phyloP scores from a whole-genome alignment of 2,888 invertebrate genomes.

The Rhorus exstirpatorius region DNA sequence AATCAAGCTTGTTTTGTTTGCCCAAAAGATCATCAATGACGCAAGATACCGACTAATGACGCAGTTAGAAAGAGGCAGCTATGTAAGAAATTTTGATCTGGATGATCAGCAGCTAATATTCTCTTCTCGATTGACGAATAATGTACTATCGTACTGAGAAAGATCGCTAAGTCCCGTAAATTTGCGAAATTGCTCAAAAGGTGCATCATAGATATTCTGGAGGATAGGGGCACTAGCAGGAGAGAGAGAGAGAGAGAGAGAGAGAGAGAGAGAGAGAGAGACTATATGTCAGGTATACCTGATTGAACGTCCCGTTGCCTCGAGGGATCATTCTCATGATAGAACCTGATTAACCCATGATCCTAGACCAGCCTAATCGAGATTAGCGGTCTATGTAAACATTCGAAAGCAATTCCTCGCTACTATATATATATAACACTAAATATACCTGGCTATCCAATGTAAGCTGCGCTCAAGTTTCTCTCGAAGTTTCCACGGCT shows the following conservation, averaged over 20 bases:
- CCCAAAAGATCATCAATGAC: neutral
- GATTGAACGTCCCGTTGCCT: conserved; percentile 34
- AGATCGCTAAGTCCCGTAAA: conserved; percentile 2
- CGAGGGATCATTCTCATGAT: conserved; percentile 54
- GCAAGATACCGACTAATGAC: too few species aligned
- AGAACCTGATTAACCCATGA: conserved; percentile 51
- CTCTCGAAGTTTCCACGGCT: conserved; percentile 21
- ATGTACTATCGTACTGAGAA: neutral
- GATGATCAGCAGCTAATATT: neutral
- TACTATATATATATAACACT: neutral
- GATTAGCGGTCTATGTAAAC: conserved; percentile 53
- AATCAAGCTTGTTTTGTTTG: neutral
- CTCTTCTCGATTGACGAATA: neutral
- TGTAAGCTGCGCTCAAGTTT: conserved; percentile 34
- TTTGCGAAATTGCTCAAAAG: conserved; percentile 18
- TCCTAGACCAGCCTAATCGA: conserved; percentile 53
- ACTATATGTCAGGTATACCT: conserved; percentile 27
- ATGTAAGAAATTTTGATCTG: neutral
- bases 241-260: neutral
- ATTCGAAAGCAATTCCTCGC: conserved; percentile 45
- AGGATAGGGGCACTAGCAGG: neutral
- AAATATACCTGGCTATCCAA: neutral
- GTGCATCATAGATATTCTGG: conserved; percentile 15
- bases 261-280: conserved; percentile 33
- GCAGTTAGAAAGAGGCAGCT: neutral